phyloP scores from a whole-genome alignment of 92 coral and sea anemone genomes.

The Zoanthus sansibaricus region DNA sequence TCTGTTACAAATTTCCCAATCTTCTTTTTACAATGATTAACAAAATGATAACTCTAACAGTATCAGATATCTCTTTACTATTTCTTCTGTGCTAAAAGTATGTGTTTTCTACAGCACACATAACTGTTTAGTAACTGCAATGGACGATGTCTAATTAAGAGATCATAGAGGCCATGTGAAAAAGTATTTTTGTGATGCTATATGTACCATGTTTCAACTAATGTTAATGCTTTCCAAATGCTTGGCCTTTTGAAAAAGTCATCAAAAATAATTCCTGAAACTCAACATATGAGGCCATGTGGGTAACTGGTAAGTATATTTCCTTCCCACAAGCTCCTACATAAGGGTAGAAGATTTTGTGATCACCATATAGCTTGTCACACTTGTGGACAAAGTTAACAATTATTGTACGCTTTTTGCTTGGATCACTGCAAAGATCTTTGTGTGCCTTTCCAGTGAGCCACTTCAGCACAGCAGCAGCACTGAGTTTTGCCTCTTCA shows the following conservation, averaged over 20 bases:
- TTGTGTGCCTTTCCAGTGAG: conserved; percentile 43
- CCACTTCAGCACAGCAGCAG: conserved; percentile 40
- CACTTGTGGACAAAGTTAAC: conserved; percentile 52
- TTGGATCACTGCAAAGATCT: too few relatives aligned
- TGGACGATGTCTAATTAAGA: conserved; percentile 7
- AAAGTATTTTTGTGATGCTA: conserved; percentile 2
- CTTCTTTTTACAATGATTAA: not conserved
- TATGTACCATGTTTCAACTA: not conserved
- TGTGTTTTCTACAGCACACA: conserved; percentile 8
- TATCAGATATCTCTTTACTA: not conserved
- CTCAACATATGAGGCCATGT: conserved; percentile 14
- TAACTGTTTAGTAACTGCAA: not conserved
- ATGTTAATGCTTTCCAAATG: conserved; percentile 35
- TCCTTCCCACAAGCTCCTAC: too few relatives aligned
- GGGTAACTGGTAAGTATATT: too few relatives aligned
- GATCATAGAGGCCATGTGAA: conserved; percentile 1
- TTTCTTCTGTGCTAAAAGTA: not conserved
- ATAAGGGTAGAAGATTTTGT: conserved; percentile 45
- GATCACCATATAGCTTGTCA: conserved; percentile 10
- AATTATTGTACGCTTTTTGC: not conserved
- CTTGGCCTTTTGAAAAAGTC: conserved; percentile 60
- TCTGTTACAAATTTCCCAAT: not conserved
- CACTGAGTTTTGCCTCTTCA: conserved; percentile 3
- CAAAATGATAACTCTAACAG: not conserved
- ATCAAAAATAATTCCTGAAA: conserved; percentile 27